Percentiles rank a stretch among this genome's conserved stretches.
These are phyloP conservation scores for Myopa testacea DNA, from an alignment of 2,888 invertebrate genomes.

Conservation along the genomic window DNA sequence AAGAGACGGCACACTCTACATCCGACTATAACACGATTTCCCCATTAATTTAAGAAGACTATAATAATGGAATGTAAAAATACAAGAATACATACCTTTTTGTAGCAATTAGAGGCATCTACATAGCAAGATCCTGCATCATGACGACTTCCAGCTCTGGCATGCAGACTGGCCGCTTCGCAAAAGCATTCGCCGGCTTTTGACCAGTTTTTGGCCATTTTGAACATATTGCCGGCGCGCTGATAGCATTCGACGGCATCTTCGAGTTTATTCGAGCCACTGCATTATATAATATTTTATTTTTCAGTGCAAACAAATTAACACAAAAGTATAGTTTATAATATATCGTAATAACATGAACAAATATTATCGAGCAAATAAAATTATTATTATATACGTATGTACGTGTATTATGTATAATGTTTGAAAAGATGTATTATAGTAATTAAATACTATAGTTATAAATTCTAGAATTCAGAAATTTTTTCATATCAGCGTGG, in stretches of 20 bases:
- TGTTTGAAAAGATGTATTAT: too few relatives aligned
- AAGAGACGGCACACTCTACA: slow-evolving; percentile 85
- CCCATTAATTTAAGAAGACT: not conserved
- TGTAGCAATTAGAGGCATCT: slow-evolving; percentile 97
- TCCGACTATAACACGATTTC: slow-evolving; percentile 54
- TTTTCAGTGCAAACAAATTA: too few relatives aligned
- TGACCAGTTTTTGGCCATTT: slow-evolving; percentile 98
- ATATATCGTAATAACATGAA: too few relatives aligned
- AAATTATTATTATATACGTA: too few relatives aligned
- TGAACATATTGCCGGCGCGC: slow-evolving; percentile 95
- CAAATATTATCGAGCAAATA: too few relatives aligned
- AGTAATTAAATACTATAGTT: too few relatives aligned
- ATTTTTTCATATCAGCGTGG: too few relatives aligned
- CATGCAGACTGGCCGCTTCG: slow-evolving; percentile 88
- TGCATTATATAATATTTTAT: slow-evolving; percentile 6
- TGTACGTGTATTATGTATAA: too few relatives aligned
- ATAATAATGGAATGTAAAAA: not conserved
- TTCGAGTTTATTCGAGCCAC: slow-evolving; percentile 82
- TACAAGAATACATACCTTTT: slow-evolving; percentile 73
- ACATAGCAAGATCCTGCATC: slow-evolving; percentile 96
- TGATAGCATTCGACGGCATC: slow-evolving; percentile 97
- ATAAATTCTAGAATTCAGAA: too few relatives aligned
- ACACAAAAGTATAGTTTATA: too few relatives aligned
- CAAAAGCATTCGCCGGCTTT: slow-evolving; percentile 95
- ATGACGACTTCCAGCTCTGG: slow-evolving; percentile 89